These are phyloP conservation scores for Plebejus anna DNA, from an alignment of 2,888 invertebrate species.

Conservation along the genomic window DNA sequence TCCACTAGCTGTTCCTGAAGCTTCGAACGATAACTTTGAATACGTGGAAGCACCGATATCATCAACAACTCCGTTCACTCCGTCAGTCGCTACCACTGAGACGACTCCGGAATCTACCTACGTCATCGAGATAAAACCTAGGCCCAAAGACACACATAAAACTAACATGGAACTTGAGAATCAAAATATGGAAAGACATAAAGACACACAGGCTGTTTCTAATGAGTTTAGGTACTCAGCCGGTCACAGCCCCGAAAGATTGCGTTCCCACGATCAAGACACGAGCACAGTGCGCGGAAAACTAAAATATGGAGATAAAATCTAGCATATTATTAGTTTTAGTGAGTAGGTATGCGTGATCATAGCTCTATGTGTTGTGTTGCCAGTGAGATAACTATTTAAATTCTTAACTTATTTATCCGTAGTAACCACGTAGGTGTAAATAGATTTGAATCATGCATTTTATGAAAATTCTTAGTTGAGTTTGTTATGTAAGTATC, in stretches of 20 bases:
- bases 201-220: conserved; percentile 34
- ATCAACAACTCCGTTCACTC: conserved; percentile 45
- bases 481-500: conserved; percentile 49
- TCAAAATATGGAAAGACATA: conserved; percentile 31
- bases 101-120: conserved; percentile 13
- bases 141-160: conserved; percentile 30
- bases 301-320: conserved; percentile 72
- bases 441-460: conserved; percentile 55
- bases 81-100: conserved; percentile 45
- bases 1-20: conserved; percentile 54
- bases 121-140: conserved; percentile 23
- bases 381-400: conserved; percentile 34
- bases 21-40: conserved; percentile 65
- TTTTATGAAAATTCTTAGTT: conserved; percentile 62
- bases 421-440: conserved; percentile 40
- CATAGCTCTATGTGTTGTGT: conserved; percentile 45
- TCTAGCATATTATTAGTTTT: conserved; percentile 48
- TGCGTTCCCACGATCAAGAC: conserved; percentile 39
- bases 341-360: conserved; percentile 49
- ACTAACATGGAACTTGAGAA: conserved; percentile 31
- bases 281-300: conserved; percentile 49
- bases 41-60: conserved; percentile 58
- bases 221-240: conserved; percentile 34
- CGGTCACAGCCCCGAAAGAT: conserved; percentile 34
- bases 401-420: conserved; percentile 34